Conservation (phyloP, 2,797 vertebrate genomes). For the Caiman crocodilus region DNA sequence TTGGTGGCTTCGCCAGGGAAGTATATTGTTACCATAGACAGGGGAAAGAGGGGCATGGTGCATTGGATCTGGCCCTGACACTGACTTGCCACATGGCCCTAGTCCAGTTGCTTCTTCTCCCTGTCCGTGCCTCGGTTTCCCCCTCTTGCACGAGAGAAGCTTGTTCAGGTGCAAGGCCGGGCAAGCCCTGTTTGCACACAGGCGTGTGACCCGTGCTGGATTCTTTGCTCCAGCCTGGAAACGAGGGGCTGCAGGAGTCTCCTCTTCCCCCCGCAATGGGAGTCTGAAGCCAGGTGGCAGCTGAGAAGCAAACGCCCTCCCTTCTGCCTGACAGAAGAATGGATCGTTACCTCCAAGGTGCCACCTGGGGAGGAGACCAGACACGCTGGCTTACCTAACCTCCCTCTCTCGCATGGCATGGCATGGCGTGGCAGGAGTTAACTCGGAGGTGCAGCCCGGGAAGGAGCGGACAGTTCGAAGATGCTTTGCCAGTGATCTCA, state of each 20-base stretch:
- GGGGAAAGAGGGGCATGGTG: too few species aligned
- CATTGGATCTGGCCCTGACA: background rate
- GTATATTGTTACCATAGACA: background rate
- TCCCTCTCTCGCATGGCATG: slow-evolving; percentile 22
- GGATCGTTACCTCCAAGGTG: slow-evolving; percentile 2
- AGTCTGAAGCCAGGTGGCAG: background rate
- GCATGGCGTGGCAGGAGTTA: slow-evolving; percentile 49
- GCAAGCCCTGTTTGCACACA: background rate
- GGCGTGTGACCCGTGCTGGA: too few species aligned
- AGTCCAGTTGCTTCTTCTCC: fast-evolving
- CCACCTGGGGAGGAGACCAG: background rate
- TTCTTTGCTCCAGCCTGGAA: background rate
- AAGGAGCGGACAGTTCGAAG: slow-evolving; percentile 45
- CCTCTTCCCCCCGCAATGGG: background rate
- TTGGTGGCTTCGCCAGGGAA: background rate
- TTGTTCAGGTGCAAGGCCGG: background rate
- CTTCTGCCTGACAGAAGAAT: fast-evolving
- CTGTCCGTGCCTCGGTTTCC: slow-evolving; percentile 17
- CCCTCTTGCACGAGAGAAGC: background rate
- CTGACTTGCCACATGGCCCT: fast-evolving
- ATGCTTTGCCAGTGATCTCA: slow-evolving; percentile 58
- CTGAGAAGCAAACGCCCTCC: background rate
- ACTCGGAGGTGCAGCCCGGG: slow-evolving; percentile 68
- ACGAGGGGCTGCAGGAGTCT: background rate
- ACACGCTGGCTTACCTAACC: slow-evolving; percentile 16